Evolutionary conservation across 1,140 invertebrate genomes (phyloP).

Genomic region (Rhynchophorus ferrugineus): DNA sequence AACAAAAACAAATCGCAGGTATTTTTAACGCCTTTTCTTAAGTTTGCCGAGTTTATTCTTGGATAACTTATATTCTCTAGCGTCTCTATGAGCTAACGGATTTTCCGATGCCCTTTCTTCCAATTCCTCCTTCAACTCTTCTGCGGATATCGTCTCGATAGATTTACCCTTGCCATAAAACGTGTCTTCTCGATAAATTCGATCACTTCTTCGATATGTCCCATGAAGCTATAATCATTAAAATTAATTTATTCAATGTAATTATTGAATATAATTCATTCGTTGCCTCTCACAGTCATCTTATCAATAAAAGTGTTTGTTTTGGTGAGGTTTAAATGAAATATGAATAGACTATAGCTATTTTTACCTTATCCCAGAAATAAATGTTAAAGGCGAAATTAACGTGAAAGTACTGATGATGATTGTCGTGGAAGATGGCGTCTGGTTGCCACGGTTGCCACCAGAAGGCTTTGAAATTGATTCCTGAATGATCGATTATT

Average conservation of each 20-base stretch:
- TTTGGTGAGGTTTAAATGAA: too few species aligned
- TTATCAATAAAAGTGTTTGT: too few species aligned
- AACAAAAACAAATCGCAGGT: neutral
- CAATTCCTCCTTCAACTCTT: conserved; percentile 44
- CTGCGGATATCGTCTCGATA: conserved; percentile 40
- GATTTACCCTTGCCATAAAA: conserved; percentile 53
- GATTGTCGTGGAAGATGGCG: conserved; percentile 68
- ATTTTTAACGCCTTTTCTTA: conserved; percentile 5
- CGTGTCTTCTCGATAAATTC: conserved; percentile 59
- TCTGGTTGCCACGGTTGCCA: conserved; percentile 73
- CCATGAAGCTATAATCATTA: conserved; percentile 52
- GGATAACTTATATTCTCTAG: conserved; percentile 11
- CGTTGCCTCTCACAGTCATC: too few species aligned
- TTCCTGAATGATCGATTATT: conserved; percentile 68
- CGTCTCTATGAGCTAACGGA: conserved; percentile 41
- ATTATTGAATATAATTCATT: too few species aligned
- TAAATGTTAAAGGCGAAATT: conserved; percentile 67
- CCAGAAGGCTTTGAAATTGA: conserved; percentile 65
- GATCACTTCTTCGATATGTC: conserved; percentile 54
- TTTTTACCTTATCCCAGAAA: conserved; percentile 56
- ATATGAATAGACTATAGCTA: neutral
- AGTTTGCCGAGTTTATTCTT: conserved; percentile 2
- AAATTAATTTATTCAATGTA: too few species aligned
- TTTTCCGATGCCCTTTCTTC: conserved; percentile 47
- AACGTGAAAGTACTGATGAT: conserved; percentile 70